Conservation (phyloP, 1,140 invertebrate genomes). For the Drosophila nigromelanica region DNA sequence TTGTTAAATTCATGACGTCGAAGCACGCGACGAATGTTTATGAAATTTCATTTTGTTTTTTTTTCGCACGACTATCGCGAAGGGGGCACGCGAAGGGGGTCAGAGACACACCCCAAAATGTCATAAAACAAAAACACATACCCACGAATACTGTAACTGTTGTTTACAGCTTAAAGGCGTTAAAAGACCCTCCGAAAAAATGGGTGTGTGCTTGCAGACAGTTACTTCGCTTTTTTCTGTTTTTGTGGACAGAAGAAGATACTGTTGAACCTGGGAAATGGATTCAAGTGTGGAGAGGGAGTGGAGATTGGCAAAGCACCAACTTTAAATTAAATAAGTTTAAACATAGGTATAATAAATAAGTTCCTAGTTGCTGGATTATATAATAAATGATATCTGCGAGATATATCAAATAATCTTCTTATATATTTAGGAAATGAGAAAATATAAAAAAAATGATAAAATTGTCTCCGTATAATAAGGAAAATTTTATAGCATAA, state of each 20-base stretch:
- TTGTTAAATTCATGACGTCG: slow-evolving; percentile 70
- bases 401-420: too few species aligned
- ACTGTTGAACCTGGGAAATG: not conserved
- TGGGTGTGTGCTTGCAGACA: slow-evolving; percentile 54
- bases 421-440: too few species aligned
- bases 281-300: not conserved
- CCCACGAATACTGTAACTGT: slow-evolving; percentile 4
- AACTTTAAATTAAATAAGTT: too few species aligned
- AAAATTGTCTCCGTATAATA: too few species aligned
- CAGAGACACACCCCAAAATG: slow-evolving; percentile 29
- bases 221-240: slow-evolving; percentile 7
- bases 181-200: slow-evolving; percentile 55
- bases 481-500: too few species aligned
- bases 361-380: too few species aligned
- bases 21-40: slow-evolving; percentile 72
- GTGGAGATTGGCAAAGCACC: not conserved
- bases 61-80: slow-evolving; percentile 27
- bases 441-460: too few species aligned
- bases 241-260: not conserved
- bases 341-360: not conserved
- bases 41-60: slow-evolving; percentile 52
- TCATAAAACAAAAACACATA: slow-evolving; percentile 20
- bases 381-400: too few species aligned
- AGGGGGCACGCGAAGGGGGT: too few species aligned
- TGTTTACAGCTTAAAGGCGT: slow-evolving; percentile 64